These are phyloP conservation scores for Pomatostomus ruficeps DNA, from an alignment of 2,113 vertebrate genomes.

Conservation along the genomic window DNA sequence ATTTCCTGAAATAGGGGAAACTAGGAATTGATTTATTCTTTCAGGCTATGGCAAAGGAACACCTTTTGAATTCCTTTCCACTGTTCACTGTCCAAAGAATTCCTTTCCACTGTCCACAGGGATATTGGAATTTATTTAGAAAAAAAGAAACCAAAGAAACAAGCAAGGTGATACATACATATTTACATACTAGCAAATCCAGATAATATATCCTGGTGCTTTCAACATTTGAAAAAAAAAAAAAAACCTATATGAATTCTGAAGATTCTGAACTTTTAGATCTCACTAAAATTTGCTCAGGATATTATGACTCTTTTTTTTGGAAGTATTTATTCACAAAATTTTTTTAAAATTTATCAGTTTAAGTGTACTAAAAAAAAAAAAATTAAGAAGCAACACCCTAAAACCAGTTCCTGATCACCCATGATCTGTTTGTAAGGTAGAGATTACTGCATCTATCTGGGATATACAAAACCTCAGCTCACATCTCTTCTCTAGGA, in stretches of 20 bases:
- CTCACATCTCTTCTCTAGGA: neutral
- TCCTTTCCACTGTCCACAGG: neutral
- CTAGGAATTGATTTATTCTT: neutral
- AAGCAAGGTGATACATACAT: neutral
- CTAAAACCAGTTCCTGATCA: neutral
- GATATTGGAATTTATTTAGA: neutral
- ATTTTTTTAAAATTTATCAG: neutral
- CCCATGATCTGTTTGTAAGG: neutral
- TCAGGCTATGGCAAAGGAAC: neutral
- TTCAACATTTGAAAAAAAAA: neutral
- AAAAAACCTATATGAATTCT: neutral
- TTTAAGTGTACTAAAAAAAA: neutral
- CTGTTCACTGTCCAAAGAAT: neutral
- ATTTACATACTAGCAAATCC: neutral
- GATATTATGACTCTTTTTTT: neutral
- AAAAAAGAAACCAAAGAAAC: neutral
- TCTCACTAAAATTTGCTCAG: neutral
- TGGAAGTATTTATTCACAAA: neutral
- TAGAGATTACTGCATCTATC: neutral
- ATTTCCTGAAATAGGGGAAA: neutral
- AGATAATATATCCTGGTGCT: neutral
- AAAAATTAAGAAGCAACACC: neutral
- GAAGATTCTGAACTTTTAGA: neutral
- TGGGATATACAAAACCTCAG: neutral
- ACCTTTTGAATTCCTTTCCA: neutral